These are phyloP conservation scores for Siniperca scherzeri DNA, from an alignment of 2,797 vertebrate species.

Conservation along the genomic window DNA sequence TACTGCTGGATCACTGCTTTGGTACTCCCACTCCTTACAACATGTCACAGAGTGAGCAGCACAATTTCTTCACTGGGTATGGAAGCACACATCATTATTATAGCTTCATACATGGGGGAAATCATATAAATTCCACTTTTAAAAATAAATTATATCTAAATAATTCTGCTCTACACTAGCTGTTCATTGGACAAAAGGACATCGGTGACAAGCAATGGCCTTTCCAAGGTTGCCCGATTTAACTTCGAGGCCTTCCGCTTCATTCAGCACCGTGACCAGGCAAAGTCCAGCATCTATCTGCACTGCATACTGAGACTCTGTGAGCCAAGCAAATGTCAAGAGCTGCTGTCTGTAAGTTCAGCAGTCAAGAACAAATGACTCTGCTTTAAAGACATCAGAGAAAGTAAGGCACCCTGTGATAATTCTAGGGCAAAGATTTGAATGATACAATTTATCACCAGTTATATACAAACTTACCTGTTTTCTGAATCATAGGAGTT, in stretches of 20 bases:
- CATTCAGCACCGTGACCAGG: constrained; percentile 77
- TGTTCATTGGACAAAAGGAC: constrained; percentile 71
- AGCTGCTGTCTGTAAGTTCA: constrained; percentile 76
- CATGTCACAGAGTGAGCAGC: constrained; percentile 51
- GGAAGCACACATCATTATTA: not conserved
- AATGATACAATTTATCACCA: not conserved
- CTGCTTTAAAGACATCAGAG: not conserved
- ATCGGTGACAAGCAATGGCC: constrained; percentile 77
- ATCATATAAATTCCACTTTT: not conserved
- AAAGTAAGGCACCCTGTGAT: not conserved
- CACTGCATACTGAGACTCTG: constrained; percentile 89
- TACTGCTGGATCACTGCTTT: constrained; percentile 87
- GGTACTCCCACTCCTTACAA: constrained; percentile 82
- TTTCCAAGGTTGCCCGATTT: constrained; percentile 75
- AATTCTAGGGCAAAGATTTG: not conserved
- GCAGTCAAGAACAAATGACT: not conserved
- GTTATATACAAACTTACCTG: no score
- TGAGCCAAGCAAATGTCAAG: constrained; percentile 80
- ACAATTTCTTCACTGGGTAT: constrained; percentile 86
- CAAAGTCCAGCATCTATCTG: constrained; percentile 83
- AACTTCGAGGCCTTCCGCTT: constrained; percentile 88
- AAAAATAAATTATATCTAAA: not conserved
- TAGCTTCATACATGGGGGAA: not conserved
- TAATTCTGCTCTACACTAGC: constrained; percentile 53
- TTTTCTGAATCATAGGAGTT: not conserved